These are phyloP conservation scores for Sipha maydis DNA, from an alignment of 2,888 invertebrate genomes.

Conservation along the genomic window DNA sequence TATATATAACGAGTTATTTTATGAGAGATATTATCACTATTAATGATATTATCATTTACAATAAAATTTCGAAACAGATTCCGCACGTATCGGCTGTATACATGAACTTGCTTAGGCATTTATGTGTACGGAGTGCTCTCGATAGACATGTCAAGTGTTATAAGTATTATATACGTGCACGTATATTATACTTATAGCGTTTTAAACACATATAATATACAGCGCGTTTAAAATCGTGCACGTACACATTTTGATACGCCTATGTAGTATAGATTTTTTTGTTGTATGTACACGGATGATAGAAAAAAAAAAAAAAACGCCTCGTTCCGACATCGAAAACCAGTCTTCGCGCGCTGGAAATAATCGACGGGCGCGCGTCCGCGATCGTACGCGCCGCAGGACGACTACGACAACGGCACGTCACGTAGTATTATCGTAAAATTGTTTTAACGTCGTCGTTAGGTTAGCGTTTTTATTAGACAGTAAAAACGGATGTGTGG, in stretches of 20 bases:
- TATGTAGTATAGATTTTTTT: neutral
- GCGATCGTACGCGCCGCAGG: neutral
- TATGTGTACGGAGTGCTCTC: no score
- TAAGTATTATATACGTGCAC: neutral
- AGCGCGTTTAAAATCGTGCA: neutral
- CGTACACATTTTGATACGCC: neutral
- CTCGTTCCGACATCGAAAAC: neutral
- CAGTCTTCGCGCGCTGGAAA: conserved; percentile 39
- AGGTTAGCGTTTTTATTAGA: conserved; percentile 55
- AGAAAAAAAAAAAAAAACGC: neutral
- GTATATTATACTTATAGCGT: neutral
- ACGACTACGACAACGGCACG: neutral
- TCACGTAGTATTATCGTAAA: conserved; percentile 35
- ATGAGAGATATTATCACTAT: no score
- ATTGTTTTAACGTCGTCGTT: conserved; percentile 56
- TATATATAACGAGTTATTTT: no score
- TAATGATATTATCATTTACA: no score
- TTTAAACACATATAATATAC: neutral
- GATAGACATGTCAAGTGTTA: no score
- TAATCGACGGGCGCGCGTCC: neutral
- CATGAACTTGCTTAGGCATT: no score
- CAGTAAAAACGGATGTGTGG: conserved; percentile 45
- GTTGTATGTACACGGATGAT: neutral
- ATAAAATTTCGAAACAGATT: no score
- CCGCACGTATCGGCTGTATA: no score